phyloP scores from a whole-genome alignment of 2,797 vertebrate species.

The Ibycter americanus region DNA sequence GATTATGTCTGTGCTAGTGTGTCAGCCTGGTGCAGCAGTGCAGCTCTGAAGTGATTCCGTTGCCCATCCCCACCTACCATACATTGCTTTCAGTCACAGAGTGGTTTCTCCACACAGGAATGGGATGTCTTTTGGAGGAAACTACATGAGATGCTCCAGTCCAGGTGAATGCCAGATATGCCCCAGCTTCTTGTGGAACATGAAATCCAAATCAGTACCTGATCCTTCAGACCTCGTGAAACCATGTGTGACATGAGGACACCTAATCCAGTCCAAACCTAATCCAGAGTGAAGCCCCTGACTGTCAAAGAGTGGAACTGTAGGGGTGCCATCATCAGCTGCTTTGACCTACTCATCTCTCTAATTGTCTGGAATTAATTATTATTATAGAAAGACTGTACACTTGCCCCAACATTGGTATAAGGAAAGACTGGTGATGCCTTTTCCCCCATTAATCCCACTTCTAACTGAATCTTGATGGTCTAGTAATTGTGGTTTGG shows the following conservation, averaged over 20 bases:
- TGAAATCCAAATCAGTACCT: neutral
- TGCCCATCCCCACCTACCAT: neutral
- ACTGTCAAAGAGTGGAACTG: neutral
- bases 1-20: accelerated
- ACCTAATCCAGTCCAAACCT: neutral
- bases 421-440: neutral
- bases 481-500: neutral
- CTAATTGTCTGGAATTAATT: neutral
- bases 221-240: neutral
- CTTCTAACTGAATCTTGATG: neutral
- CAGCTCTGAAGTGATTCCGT: neutral
- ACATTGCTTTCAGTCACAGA: neutral
- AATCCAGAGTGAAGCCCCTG: neutral
- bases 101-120: neutral
- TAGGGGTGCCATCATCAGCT: neutral
- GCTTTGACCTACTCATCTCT: neutral
- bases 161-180: neutral
- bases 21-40: neutral
- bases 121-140: neutral
- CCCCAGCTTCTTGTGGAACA: neutral
- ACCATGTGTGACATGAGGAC: neutral
- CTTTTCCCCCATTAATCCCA: neutral
- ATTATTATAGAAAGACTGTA: neutral
- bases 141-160: neutral
- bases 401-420: neutral